phyloP scores from a whole-genome alignment of 2,888 invertebrate genomes.

The Aproaerema taeniolella region DNA sequence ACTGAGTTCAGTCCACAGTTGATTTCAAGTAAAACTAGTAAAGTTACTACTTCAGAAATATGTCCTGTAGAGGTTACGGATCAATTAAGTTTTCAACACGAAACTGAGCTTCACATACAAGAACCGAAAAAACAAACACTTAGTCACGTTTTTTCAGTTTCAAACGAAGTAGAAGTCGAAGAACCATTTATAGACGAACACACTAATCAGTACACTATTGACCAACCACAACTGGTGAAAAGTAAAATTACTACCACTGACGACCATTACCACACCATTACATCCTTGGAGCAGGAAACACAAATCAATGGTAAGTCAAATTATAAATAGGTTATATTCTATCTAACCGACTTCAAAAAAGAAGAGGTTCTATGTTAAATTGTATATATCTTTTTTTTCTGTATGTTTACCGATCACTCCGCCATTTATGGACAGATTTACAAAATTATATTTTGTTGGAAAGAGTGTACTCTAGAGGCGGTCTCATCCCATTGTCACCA shows the following conservation, averaged over 20 bases:
- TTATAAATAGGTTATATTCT: not conserved
- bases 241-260: constrained; percentile 40
- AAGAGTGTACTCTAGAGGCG: too few relatives aligned
- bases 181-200: constrained; percentile 54
- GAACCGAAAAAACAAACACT: constrained; percentile 43
- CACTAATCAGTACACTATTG: constrained; percentile 28
- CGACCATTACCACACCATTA: constrained; percentile 29
- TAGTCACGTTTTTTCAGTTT: constrained; percentile 40
- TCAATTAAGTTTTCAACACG: constrained; percentile 50
- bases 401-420: too few relatives aligned
- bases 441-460: too few relatives aligned
- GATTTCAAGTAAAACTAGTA: constrained; percentile 36
- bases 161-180: constrained; percentile 47
- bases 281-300: constrained; percentile 53
- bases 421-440: too few relatives aligned
- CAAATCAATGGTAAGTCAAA: constrained; percentile 44
- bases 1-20: constrained; percentile 39
- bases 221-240: constrained; percentile 30
- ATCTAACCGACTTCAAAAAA: too few relatives aligned
- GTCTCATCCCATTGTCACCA: too few relatives aligned
- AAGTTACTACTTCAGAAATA: constrained; percentile 43
- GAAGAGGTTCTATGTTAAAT: too few relatives aligned
- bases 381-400: too few relatives aligned
- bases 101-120: constrained; percentile 45
- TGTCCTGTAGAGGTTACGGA: constrained; percentile 56